Evolutionary conservation across 2,113 vertebrate genomes (phyloP), one percentile per base, ranked within the genome.

Genomic region (Catharus fuscescens): DNA sequence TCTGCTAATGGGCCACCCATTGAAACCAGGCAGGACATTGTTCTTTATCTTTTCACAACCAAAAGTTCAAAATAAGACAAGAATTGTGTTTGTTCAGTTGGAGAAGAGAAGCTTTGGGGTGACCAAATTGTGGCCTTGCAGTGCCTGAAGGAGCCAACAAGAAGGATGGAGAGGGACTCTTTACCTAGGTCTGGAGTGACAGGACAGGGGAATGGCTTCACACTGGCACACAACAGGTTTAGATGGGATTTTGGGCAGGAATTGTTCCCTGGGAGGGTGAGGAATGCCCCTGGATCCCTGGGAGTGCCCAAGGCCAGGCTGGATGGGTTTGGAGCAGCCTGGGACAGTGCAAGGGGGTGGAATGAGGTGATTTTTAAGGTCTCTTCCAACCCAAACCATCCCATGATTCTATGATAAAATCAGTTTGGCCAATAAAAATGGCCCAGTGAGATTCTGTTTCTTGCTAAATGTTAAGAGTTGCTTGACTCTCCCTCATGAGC

Each of bases 271-370:
- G 6, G 0, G 40, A 26, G 25, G 4, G 5, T 47, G 54, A 6
- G 1, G 0, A 38, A 8, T 83, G 34, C 9, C 29, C 54, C 48
- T 66, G 61, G 34, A 48, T 32, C 17, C 79, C 40, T 76, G 70
- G 17, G 0, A 80, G 21, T 42, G 50, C 1, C 34, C 50, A 42
- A 72, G 42, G 31, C 62, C 47, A 23, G 62, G 31, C 0, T 69
- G 47, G 34, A 42, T 0, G 0, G 47, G 6, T 5, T 76, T 5
- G 53, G 70, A 69, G 29, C 29, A 34, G 0, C 9, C 14, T 48
- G 54, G n/a, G n/a, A 2, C 0, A 1, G 11, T 23, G 17, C 0
- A 0, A 83, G 34, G 59, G 0, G 13, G 3, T 65, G 14, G 9
- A 20, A 34, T 14, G 3, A 18, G 25, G 3, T 31, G 10, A 28